Base-by-base conservation (phyloP, 2,797 vertebrate genomes). In the Gobionotothen gibberifrons region DNA sequence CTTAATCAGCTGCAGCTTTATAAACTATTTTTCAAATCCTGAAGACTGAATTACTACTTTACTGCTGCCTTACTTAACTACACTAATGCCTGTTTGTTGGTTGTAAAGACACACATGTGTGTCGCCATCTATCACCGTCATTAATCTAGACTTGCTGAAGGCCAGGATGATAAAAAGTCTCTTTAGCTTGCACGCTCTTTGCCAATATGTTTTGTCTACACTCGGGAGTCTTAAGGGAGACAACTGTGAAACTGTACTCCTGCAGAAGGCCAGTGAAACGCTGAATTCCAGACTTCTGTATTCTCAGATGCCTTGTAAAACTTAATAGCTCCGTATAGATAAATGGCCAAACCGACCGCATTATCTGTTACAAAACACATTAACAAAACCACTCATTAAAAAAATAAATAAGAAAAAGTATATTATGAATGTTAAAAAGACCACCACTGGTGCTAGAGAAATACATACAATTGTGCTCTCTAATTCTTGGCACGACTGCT, bases 261-360 rank as follows among this genome's bases (percentile, higher is more conserved):
- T 71, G 64, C 79, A 43, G 74, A 69, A 51, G 79, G 72, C 80
- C 82, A 64, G 72, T 84, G 63, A 89, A 89, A 85, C 3, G n/a
- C 58, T 83, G 72, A 87, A 89, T 87, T 86, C 83, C 86, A 88
- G 82, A 90, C 83, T 39, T 84, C 79, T 85, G 78, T 85, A 66
- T 67, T 82, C 81, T 90, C 82, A 78, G 54, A 76, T 79, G 79
- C 52, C 79, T 85, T 78, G 72, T 89, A 84, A 89, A 92, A 78
- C 57, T 72, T 71, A 69, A 57, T 66, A 47, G 53, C 61, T 56
- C 62, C 62, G 40, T 70, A 62, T 4, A 70, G 67, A 82, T 76
- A 66, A 65, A 78, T 63, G 49, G 62, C 76, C 67, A 56, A 32
- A 11, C 47, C 74, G 58, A 72, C 63, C 78, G 68, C 22, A 72